Evolutionary conservation across 2,888 invertebrate species (phyloP), one percentile per base, ranked within the genome.

Genomic region (Caenorhabditis angaria): DNA sequence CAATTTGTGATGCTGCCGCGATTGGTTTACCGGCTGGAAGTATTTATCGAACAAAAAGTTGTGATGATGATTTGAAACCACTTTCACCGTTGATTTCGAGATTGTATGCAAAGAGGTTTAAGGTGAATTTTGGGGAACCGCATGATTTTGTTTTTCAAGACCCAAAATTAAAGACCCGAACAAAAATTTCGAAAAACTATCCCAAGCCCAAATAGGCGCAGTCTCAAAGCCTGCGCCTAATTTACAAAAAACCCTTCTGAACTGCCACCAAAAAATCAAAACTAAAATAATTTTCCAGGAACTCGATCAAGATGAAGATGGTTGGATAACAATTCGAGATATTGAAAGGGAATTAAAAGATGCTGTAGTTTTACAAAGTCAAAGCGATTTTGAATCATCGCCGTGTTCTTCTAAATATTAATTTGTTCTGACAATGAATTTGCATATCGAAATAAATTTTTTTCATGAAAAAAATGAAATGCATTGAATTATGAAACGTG

Each of bases 301-400:
- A 25, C 66, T 85, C 60, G 85, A 85, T 65, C 63, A 67, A 14
- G 78, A 85, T 53, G 62, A 60, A 18, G 84, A 85, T 48, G 85
- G 85, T 10, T 83, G 75, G 65, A 80, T 85, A 27, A 80, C 81
- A 1, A 58, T 82, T 4, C 57, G 66, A 0, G 85, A 85, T 48
- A 77, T 84, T 27, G 74, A 78, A 56, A 28, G 80, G 1, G 77
- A 71, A 25, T 18, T 78, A 25, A 74, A 70, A 6, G 65, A 73
- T 10, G 29, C 55, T 18, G 59, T 76, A 6, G 51, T 67, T 28
- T 58, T 78, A 50, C 76, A 73, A 35, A 69, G 68, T 22, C 12
- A 70, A 35, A 70, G 61, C 20, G 76, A 78, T 5, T 68, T 73
- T 53, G 63, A 56, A 20, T 10, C 12, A 56, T 56, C 22, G 27